phyloP scores from a whole-genome alignment of 1,140 invertebrate species.

The Leptonema lineaticorne region DNA sequence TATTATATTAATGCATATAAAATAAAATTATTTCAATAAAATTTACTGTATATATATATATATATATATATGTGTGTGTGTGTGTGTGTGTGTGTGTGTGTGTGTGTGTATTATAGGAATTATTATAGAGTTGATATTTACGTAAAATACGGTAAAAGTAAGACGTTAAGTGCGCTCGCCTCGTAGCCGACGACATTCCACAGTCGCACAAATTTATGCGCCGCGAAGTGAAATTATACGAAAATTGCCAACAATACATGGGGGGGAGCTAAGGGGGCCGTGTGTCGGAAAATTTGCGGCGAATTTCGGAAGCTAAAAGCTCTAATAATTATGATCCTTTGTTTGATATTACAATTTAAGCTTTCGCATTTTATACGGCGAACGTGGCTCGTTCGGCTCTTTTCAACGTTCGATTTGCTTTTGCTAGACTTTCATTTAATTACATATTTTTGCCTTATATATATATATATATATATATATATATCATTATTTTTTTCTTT shows the following conservation, averaged over 20 bases:
- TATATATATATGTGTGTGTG: too few relatives aligned
- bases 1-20: too few relatives aligned
- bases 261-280: neutral
- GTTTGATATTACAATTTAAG: constrained; percentile 2
- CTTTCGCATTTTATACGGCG: neutral
- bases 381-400: neutral
- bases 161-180: too few relatives aligned
- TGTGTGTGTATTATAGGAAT: too few relatives aligned
- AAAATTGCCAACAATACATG: neutral
- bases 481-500: neutral
- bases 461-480: neutral
- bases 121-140: too few relatives aligned
- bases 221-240: neutral
- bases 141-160: too few relatives aligned
- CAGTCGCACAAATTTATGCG: neutral
- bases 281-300: neutral
- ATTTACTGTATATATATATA: too few relatives aligned
- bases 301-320: neutral
- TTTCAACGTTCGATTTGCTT: too few relatives aligned
- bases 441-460: too few relatives aligned
- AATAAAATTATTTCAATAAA: too few relatives aligned
- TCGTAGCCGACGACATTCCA: neutral
- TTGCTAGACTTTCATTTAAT: too few relatives aligned
- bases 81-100: too few relatives aligned
- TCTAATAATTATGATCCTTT: neutral